Base-by-base conservation (phyloP, 2,113 vertebrate genomes). In the Neogale vison region DNA sequence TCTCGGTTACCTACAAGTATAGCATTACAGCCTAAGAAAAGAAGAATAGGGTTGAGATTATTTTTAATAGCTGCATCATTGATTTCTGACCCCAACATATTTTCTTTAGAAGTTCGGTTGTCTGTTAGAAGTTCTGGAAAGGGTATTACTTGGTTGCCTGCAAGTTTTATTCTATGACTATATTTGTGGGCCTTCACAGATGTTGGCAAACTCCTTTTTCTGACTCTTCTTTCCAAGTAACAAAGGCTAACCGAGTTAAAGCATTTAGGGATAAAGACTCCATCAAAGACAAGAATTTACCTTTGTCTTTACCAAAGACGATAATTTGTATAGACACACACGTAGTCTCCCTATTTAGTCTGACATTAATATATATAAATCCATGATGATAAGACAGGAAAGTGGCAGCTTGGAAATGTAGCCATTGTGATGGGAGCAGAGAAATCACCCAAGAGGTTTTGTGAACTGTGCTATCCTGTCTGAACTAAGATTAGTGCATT, bases 91-190 rank as follows among this genome's bases (percentile, higher is more conserved):
- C 6, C 87, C 15, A 74, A 11, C 6, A 2, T 76, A 57, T 77
- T 77, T 93, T 95, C 26, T 67, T 83, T 63, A 52, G 20, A 82
- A 76, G 86, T 90, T 45, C 90, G 59, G 23, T 69, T 80, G 2
- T 87, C 61, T 92, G 36, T 97, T 90, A n/a, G 29, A 94, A 90
- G 65, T 90, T 97, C 55, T 92, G 26, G 50, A 82, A 96, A 85
- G 42, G 17, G 7, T 55, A 45, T 86, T 89, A 47, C 11, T 89
- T 45, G 18, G 29, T 92, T 94, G 20, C 26, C 24, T 85, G 12
- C 26, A 93, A 63, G 81, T 76, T 96, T 79, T 85, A 59, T 93
- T 88, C 61, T 34, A 84, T 83, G 34, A 76, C 20, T 92, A 92
- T 90, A 96, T 96, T 95, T 96, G 20, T 71, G 21, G 50, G 90